Evolutionary conservation across 2,113 vertebrate species (phyloP), one percentile per base, ranked within the genome.

Genomic region (Murina feae): DNA sequence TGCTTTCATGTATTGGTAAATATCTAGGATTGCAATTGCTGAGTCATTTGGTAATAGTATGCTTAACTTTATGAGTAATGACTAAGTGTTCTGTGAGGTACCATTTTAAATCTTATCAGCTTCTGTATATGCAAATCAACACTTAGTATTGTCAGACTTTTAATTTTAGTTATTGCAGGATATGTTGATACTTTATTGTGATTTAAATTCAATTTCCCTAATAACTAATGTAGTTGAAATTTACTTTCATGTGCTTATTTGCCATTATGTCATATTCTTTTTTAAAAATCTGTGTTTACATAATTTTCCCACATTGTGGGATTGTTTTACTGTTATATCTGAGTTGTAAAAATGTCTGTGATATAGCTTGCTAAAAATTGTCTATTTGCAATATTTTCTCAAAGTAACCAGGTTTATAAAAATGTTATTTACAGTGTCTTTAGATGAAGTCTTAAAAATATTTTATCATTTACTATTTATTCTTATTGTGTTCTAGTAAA

Each of bases 121-220:
- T 68, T 63, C 25, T 47, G 6, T 28, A 37, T 20, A 83, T 69
- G 6, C 11, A 21, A 82, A 60, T 93, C 28, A 84, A 75, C 0
- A 53, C 1, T 44, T 72, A 4, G 14, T 63, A 39, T 95, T 75
- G 2, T 28, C 21, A 53, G 9, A 83, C 2, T 82, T 53, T 82
- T 11, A 68, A 51, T 80, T 86, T 89, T 82, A 49, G 21, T 93
- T 89, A n/a, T 89, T 90, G 9, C 3, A 76, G 7, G 1, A 37
- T 16, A 21, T 60, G 3, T 49, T 80, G 3, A 8, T 44, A 69
- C 23, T 71, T 93, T 60, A 4, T 8, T 93, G 8, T 65, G 9
- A 86, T 80, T 94, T 35, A 53, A 82, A 90, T 72, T 88, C 87
- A 76, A 63, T 93, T 88, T 89, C 2, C 3, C 28, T 90, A 68